Evolutionary conservation across 2,888 invertebrate genomes (phyloP).

Genomic region (Quadriops clusia): DNA sequence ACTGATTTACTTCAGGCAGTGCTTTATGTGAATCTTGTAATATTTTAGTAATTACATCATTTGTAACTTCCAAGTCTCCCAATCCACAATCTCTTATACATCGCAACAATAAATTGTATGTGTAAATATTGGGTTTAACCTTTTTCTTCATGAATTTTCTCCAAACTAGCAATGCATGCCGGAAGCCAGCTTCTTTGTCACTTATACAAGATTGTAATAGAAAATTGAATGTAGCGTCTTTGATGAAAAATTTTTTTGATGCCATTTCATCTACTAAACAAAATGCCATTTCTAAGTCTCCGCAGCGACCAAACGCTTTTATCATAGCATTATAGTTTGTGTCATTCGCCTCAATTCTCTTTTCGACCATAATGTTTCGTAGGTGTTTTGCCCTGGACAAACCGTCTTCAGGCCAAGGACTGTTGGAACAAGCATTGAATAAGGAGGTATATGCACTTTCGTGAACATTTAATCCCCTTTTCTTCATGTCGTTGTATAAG

Average conservation of each 20-base stretch:
- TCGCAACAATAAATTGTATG: conserved; percentile 72
- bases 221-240: conserved; percentile 62
- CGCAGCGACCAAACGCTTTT: conserved; percentile 79
- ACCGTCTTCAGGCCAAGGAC: conserved; percentile 56
- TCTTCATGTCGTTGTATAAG: conserved; percentile 74
- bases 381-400: conserved; percentile 55
- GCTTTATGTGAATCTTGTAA: conserved; percentile 12
- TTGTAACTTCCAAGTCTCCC: conserved; percentile 50
- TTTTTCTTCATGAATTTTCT: conserved; percentile 58
- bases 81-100: conserved; percentile 72
- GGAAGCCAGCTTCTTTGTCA: conserved; percentile 67
- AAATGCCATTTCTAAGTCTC: conserved; percentile 67
- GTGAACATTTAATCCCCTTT: conserved; percentile 52
- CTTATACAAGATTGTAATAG: conserved; percentile 74
- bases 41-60: conserved; percentile 32
- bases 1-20: background rate
- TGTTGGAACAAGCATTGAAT: conserved; percentile 80
- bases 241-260: conserved; percentile 47
- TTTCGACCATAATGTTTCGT: conserved; percentile 55
- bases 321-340: conserved; percentile 82
- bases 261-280: conserved; percentile 75
- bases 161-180: conserved; percentile 77
- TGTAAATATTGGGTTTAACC: conserved; percentile 56
- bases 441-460: conserved; percentile 72
- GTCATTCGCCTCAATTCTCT: conserved; percentile 55